A percentile compares a stretch with the other conserved stretches of the same genome.
phyloP scores from a whole-genome alignment of 2,888 invertebrate species.

The Mesodorylaimus sp. region DNA sequence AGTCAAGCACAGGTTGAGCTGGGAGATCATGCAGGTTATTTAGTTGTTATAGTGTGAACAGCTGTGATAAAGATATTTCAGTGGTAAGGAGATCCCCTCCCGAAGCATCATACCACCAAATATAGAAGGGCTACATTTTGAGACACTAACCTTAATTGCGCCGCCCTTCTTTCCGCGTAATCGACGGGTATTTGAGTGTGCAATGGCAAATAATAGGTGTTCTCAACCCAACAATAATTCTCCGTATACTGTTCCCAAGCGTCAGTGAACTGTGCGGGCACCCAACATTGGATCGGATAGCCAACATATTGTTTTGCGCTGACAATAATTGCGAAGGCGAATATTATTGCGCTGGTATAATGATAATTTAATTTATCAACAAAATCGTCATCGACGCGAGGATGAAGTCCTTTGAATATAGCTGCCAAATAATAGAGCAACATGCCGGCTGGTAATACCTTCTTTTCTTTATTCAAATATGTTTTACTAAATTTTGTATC shows the following conservation, averaged over 20 bases:
- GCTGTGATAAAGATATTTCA: too few species aligned
- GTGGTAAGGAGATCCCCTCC: too few species aligned
- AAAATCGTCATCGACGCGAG: slow-evolving; percentile 30
- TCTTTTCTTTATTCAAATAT: slow-evolving; percentile 29
- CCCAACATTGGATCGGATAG: slow-evolving; percentile 27
- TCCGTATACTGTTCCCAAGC: slow-evolving; percentile 38
- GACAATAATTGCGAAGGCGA: slow-evolving; percentile 32
- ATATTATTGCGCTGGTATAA: slow-evolving; percentile 31
- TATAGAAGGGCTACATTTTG: too few species aligned
- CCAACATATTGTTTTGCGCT: slow-evolving; percentile 31
- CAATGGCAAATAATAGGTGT: slow-evolving; percentile 37
- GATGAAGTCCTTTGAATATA: slow-evolving; percentile 31
- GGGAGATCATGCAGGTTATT: too few species aligned
- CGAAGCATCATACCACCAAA: too few species aligned
- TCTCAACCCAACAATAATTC: slow-evolving; percentile 39
- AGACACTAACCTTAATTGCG: too few species aligned
- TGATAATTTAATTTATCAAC: slow-evolving; percentile 17
- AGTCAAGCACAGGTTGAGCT: too few species aligned
- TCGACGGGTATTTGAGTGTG: slow-evolving; percentile 27
- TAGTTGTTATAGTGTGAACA: too few species aligned
- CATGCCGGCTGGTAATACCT: slow-evolving; percentile 28
- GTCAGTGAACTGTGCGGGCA: slow-evolving; percentile 38
- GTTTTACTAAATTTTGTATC: slow-evolving; percentile 27
- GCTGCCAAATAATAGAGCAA: slow-evolving; percentile 30
- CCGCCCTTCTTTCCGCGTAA: not conserved